These are phyloP conservation scores for Rhinogobio ventralis DNA, from an alignment of 2,797 vertebrate genomes.

Conservation along the genomic window DNA sequence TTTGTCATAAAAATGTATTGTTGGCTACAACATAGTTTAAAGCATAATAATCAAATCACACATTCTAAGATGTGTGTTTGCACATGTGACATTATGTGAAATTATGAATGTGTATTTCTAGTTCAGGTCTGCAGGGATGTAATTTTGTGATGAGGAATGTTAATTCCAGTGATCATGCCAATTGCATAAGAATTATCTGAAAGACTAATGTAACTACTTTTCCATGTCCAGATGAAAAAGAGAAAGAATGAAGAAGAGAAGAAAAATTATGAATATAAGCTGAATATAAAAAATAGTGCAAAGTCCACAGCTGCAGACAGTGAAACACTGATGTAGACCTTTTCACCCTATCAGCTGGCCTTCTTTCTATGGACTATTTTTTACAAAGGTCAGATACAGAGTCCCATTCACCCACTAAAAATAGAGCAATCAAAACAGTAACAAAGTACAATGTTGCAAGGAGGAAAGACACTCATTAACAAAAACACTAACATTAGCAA, in stretches of 20 bases:
- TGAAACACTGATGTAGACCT: not conserved
- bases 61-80: not conserved
- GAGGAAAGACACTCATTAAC: not conserved
- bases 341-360: not conserved
- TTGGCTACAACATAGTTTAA: not conserved
- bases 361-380: not conserved
- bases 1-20: not conserved
- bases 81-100: not conserved
- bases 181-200: not conserved
- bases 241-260: not conserved
- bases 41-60: constrained; percentile 1
- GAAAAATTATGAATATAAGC: not conserved
- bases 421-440: not conserved
- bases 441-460: not conserved
- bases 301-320: not conserved
- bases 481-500: not conserved
- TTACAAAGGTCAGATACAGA: not conserved
- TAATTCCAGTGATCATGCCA: constrained; percentile 6
- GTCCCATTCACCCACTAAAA: not conserved
- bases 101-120: not conserved
- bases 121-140: not conserved
- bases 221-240: not conserved
- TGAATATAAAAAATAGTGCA: not conserved
- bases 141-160: not conserved
- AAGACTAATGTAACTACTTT: not conserved